Evolutionary conservation across 2,113 vertebrate species (phyloP).

Genomic region (Seriola rivoliana): DNA sequence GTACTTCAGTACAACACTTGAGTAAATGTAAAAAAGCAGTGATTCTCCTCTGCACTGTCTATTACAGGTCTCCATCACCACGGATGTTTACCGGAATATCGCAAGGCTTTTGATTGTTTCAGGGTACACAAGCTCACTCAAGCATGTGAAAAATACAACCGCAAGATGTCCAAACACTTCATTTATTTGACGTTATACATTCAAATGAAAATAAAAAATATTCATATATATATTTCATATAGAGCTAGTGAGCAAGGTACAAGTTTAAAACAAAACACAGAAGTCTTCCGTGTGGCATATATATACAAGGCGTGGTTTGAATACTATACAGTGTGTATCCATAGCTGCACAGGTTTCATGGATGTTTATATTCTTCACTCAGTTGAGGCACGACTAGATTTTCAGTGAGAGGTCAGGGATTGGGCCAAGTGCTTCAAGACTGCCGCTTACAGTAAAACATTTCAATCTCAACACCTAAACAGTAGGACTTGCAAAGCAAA

Average conservation of each 20-base stretch:
- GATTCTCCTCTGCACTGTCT: too few species aligned
- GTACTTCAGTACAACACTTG: background rate
- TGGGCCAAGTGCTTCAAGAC: slow-evolving; percentile 74
- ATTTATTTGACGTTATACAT: slow-evolving; percentile 83
- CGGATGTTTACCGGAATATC: background rate
- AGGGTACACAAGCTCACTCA: background rate
- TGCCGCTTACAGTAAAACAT: slow-evolving; percentile 74
- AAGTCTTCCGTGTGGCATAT: slow-evolving; percentile 82
- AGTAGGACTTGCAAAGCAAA: slow-evolving; percentile 80
- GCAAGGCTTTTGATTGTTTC: background rate
- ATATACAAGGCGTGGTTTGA: slow-evolving; percentile 85
- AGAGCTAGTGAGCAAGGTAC: slow-evolving; percentile 79
- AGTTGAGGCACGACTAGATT: slow-evolving; percentile 81
- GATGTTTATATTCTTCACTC: slow-evolving; percentile 79
- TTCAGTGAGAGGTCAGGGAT: slow-evolving; percentile 66
- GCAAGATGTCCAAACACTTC: slow-evolving; percentile 76
- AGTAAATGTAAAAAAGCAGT: background rate
- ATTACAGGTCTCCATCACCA: background rate
- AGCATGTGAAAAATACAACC: background rate
- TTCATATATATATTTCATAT: slow-evolving; percentile 74
- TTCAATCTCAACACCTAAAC: slow-evolving; percentile 71
- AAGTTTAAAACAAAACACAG: slow-evolving; percentile 84
- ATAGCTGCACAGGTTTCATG: slow-evolving; percentile 82
- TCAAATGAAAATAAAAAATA: slow-evolving; percentile 78
- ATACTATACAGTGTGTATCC: slow-evolving; percentile 86